These are phyloP conservation scores for Cephalotes varians DNA, from an alignment of 2,888 invertebrate species.

Conservation along the genomic window DNA sequence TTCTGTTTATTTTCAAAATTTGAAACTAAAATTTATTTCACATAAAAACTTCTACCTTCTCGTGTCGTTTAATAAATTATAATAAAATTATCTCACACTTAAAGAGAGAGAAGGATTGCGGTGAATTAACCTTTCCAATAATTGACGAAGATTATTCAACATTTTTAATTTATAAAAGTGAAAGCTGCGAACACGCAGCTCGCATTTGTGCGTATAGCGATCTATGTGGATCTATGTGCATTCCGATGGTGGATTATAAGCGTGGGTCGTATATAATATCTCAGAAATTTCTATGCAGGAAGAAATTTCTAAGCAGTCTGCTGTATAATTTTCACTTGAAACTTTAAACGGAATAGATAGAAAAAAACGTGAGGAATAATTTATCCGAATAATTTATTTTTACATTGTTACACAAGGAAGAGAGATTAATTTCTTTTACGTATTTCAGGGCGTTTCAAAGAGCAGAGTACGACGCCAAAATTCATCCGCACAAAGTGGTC, in stretches of 20 bases:
- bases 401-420: not conserved
- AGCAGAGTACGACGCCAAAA: conserved; percentile 71
- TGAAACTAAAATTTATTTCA: not conserved
- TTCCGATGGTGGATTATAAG: not conserved
- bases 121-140: conserved; percentile 55
- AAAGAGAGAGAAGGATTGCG: not conserved
- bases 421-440: not conserved
- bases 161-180: conserved; percentile 63
- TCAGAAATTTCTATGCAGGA: no score
- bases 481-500: conserved; percentile 51
- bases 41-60: not conserved
- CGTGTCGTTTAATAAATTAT: not conserved
- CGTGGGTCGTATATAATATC: conserved; percentile 23
- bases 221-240: not conserved
- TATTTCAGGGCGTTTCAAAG: conserved; percentile 64
- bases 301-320: not conserved
- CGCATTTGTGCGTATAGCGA: conserved; percentile 10
- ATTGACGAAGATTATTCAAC: conserved; percentile 46
- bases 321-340: not conserved
- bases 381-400: not conserved
- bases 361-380: not conserved
- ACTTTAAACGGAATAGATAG: no score
- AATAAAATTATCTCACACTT: not conserved
- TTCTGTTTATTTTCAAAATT: not conserved
- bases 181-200: conserved; percentile 58